phyloP scores from a whole-genome alignment of 2,888 invertebrate species.

The Argyresthia goedartella region DNA sequence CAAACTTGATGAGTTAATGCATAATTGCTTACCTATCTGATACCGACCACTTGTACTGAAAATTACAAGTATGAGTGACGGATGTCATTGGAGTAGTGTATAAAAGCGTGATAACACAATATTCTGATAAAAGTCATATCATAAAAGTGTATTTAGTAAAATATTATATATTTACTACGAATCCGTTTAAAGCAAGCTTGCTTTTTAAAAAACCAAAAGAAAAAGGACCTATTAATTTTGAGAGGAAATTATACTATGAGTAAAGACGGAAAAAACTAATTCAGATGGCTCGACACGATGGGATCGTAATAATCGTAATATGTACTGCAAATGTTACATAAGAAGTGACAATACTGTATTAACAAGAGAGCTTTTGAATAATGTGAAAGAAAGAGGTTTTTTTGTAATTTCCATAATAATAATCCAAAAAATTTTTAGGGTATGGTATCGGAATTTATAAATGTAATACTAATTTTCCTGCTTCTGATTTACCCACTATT shows the following conservation, averaged over 20 bases:
- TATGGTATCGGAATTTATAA: slow-evolving; percentile 5
- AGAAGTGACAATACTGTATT: slow-evolving; percentile 4
- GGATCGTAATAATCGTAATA: slow-evolving; percentile 7
- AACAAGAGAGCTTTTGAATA: slow-evolving; percentile 7
- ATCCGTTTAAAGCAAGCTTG: not conserved
- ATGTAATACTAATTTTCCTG: slow-evolving; percentile 2
- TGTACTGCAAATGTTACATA: slow-evolving; percentile 9
- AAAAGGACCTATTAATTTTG: not conserved
- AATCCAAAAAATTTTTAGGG: slow-evolving; percentile 5
- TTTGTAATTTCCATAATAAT: slow-evolving; percentile 2
- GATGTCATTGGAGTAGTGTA: not conserved
- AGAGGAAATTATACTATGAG: not conserved
- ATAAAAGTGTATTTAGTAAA: not conserved
- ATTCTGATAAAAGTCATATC: not conserved
- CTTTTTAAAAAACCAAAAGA: not conserved
- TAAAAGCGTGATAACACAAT: too few relatives aligned
- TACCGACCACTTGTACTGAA: not conserved
- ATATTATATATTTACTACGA: not conserved
- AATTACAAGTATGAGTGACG: not conserved
- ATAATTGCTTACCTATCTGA: not conserved
- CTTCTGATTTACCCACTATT: too few relatives aligned
- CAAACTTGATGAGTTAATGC: too few relatives aligned
- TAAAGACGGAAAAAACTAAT: not conserved
- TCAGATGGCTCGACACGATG: slow-evolving; percentile 6
- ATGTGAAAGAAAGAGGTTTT: slow-evolving; percentile 4